Evolutionary conservation across 2,797 vertebrate genomes (phyloP), one percentile per base, ranked within the genome.

Genomic region (Helostoma temminkii): DNA sequence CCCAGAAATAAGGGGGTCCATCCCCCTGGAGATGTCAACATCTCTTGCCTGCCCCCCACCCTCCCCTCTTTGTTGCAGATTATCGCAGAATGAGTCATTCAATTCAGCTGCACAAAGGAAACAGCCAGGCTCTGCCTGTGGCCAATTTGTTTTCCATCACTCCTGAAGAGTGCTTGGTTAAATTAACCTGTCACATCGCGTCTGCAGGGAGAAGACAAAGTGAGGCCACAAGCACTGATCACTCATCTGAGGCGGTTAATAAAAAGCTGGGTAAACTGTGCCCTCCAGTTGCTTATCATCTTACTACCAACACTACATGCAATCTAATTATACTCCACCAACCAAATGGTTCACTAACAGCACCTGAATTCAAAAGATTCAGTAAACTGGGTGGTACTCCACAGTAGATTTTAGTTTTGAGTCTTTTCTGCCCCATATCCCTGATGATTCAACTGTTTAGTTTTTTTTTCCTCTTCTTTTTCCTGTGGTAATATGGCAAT

Each of bases 101-200:
- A 54, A 42, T 83, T 81, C 70, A 71, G 65, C 32, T 0, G 59
- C 79, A 87, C 85, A 87, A 83, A 71, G 50, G 78, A 50, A 28
- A 66, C 78, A 66, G 75, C 67, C 62, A 58, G 61, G 21, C 64
- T 59, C 67, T 42, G 81, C 78, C 80, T 84, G 82, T 71, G 81
- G 85, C 73, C 88, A 85, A 80, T 88, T 91, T 88, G 86, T 89
- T 88, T 83, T 87, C 79, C 77, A 74, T 89, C 82, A 79, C 76
- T 80, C 74, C 41, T 80, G 79, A 68, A 41, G 76, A 46, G 67
- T 46, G 58, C 19, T 48, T 69, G 82, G 81, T 88, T 81, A 84
- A 89, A 88, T 81, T 19, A 87, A 75, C 78, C 76, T 43, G 49
- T 76, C 81, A 62, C 1, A 42, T 32, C 0, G 62, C 34, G 58